Percentiles rank a stretch among this genome's conserved stretches.
These are phyloP conservation scores for Drosophila melanosoma DNA, from an alignment of 2,888 invertebrate species.

Conservation along the genomic window DNA sequence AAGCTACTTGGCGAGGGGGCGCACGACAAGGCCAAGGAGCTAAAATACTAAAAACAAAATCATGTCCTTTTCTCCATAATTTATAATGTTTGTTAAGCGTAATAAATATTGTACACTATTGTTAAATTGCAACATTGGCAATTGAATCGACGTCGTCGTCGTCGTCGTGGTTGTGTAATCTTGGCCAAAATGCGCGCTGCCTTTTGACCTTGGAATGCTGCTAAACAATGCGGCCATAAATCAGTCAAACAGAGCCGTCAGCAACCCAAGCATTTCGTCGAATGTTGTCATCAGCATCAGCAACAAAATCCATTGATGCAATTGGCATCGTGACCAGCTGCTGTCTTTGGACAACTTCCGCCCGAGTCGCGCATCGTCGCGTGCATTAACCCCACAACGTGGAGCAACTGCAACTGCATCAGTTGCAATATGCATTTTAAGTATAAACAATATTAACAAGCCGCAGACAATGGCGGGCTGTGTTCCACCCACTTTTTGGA, in stretches of 20 bases:
- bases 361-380: conserved; percentile 40
- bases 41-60: conserved; percentile 72
- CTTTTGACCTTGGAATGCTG: conserved; percentile 2
- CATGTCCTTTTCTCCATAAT: conserved; percentile 19
- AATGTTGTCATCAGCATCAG: conserved; percentile 45
- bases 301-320: conserved; percentile 38
- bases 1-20: conserved; percentile 86
- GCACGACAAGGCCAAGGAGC: conserved; percentile 83
- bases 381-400: conserved; percentile 68
- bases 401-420: conserved; percentile 15
- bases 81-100: conserved; percentile 54
- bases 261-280: conserved; percentile 17
- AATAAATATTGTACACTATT: conserved; percentile 55
- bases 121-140: background rate
- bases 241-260: conserved; percentile 27
- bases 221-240: conserved; percentile 66
- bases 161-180: conserved; percentile 61
- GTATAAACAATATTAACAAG: conserved; percentile 32
- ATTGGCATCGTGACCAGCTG: conserved; percentile 58
- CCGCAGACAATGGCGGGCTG: conserved; percentile 57
- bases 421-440: conserved; percentile 51
- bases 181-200: conserved; percentile 13
- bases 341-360: conserved; percentile 57
- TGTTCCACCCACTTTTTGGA: conserved; percentile 60
- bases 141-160: background rate